phyloP scores from a whole-genome alignment of 2,797 vertebrate species.

The Myotis myotis region DNA sequence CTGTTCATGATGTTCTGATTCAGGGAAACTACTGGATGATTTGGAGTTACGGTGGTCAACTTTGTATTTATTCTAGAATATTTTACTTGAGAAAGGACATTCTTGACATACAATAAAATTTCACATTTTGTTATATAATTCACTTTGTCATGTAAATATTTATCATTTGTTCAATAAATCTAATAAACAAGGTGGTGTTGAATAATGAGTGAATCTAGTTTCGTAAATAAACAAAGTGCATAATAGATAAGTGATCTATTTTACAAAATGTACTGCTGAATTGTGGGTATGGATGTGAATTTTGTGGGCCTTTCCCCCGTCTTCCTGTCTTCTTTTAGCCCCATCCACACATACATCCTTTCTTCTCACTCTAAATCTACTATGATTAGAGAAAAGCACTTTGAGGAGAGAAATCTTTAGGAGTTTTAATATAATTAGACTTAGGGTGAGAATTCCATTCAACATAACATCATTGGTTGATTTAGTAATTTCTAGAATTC shows the following conservation, averaged over 20 bases:
- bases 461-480: background rate
- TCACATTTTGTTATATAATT: background rate
- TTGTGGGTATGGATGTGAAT: background rate
- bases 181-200: background rate
- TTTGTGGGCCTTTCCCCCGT: background rate
- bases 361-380: background rate
- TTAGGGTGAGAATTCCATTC: conserved; percentile 31
- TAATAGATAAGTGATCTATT: background rate
- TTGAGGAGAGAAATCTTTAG: background rate
- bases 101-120: conserved; percentile 26
- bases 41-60: conserved; percentile 50
- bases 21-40: conserved; percentile 65
- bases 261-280: background rate
- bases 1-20: conserved; percentile 53
- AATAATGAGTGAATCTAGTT: background rate
- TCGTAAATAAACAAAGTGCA: background rate
- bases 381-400: background rate
- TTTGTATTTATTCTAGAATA: conserved; percentile 59
- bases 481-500: conserved; percentile 50
- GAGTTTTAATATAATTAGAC: background rate
- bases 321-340: background rate
- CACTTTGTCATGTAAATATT: conserved; percentile 19
- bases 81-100: conserved; percentile 65
- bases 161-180: background rate
- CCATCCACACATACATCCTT: rapidly evolving